A percentile compares a stretch with the other conserved stretches of the same genome.
These are phyloP conservation scores for Bombus soroeensis DNA, from an alignment of 1,140 invertebrate species.

Conservation along the genomic window DNA sequence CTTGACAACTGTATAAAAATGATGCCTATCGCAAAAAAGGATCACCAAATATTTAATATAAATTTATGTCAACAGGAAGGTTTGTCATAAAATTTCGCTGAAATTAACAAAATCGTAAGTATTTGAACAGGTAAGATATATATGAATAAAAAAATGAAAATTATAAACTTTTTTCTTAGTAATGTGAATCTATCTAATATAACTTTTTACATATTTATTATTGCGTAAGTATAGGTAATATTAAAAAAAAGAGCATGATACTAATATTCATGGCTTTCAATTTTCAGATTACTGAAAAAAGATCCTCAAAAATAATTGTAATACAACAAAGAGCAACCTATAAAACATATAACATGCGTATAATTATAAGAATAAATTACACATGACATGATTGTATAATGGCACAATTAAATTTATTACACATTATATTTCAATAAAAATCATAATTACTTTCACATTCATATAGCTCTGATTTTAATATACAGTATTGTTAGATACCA, in stretches of 20 bases:
- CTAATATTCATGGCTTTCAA: conserved; percentile 64
- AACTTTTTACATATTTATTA: neutral
- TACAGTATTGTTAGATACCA: neutral
- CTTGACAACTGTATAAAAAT: conserved; percentile 58
- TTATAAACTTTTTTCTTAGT: neutral
- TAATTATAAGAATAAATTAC: conserved; percentile 19
- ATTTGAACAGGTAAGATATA: conserved; percentile 64
- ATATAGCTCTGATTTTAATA: conserved; percentile 20
- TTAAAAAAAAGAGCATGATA: conserved; percentile 37
- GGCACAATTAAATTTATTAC: conserved; percentile 36
- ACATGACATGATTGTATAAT: neutral
- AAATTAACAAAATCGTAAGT: conserved; percentile 59
- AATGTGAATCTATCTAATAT: neutral
- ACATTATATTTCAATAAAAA: conserved; percentile 18
- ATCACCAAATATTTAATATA: conserved; percentile 62
- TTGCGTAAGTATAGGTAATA: conserved; percentile 5
- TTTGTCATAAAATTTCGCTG: conserved; percentile 60
- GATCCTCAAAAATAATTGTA: conserved; percentile 33
- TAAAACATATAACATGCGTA: conserved; percentile 5
- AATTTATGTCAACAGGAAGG: conserved; percentile 57
- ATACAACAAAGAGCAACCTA: conserved; percentile 9
- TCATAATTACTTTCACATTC: conserved; percentile 9
- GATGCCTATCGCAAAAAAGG: conserved; percentile 50
- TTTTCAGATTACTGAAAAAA: conserved; percentile 68
- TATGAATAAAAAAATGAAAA: conserved; percentile 5